phyloP scores from a whole-genome alignment of 2,888 invertebrate genomes.

The Salticus scenicus region DNA sequence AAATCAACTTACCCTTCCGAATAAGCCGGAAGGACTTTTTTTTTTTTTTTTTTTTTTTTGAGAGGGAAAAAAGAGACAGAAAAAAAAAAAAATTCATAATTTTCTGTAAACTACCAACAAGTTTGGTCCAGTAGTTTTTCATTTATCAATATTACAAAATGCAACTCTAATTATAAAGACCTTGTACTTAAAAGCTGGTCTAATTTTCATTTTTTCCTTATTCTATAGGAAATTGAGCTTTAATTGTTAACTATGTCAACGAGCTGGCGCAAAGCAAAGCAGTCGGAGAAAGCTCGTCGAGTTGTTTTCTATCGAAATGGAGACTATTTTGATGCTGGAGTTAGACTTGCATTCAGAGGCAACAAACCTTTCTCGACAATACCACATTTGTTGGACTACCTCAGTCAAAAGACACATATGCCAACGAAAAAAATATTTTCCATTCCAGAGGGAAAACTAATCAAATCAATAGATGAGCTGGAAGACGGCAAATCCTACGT shows the following conservation, averaged over 20 bases:
- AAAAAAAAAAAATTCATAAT: too few species aligned
- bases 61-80: too few species aligned
- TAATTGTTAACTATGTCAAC: constrained; percentile 24
- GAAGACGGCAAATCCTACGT: constrained; percentile 96
- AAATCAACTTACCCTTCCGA: too few species aligned
- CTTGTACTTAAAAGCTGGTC: too few species aligned
- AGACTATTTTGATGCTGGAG: constrained; percentile 92
- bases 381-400: constrained; percentile 88
- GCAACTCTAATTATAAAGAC: too few species aligned
- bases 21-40: too few species aligned
- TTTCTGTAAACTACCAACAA: too few species aligned
- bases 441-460: constrained; percentile 91
- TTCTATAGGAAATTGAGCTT: too few species aligned
- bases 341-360: constrained; percentile 90
- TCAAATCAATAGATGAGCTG: constrained; percentile 88
- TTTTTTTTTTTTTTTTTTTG: too few species aligned
- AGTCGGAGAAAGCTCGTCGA: constrained; percentile 77
- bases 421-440: constrained; percentile 80
- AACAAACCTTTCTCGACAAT: constrained; percentile 90
- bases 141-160: too few species aligned
- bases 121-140: too few species aligned
- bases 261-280: constrained; percentile 5
- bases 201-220: too few species aligned
- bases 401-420: constrained; percentile 30
- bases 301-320: constrained; percentile 95